A percentile compares a stretch with the other conserved stretches of the same genome.
These are phyloP conservation scores for Galendromus occidentalis DNA, from an alignment of 1,140 invertebrate genomes.

Conservation along the genomic window DNA sequence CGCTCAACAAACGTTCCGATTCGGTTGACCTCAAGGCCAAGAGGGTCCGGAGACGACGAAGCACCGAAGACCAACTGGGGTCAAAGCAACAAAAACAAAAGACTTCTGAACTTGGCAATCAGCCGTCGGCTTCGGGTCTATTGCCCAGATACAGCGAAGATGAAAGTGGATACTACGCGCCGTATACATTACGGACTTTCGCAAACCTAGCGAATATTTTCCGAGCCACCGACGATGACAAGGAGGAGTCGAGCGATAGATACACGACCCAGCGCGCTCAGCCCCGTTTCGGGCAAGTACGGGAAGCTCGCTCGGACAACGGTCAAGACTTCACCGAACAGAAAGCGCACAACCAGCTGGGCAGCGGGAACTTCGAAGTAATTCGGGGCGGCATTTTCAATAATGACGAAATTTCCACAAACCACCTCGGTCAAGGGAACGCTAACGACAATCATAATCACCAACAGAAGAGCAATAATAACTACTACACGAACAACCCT, in stretches of 20 bases:
- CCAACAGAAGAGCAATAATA: neutral
- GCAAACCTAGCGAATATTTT: neutral
- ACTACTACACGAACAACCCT: constrained; percentile 6
- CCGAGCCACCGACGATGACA: constrained; percentile 6
- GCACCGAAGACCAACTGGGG: neutral
- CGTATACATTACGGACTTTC: neutral
- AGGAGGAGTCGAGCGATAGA: neutral
- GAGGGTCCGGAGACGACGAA: neutral
- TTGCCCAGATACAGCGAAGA: neutral
- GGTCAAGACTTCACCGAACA: neutral
- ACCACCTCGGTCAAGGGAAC: neutral
- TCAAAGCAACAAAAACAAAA: neutral
- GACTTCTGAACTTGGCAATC: neutral
- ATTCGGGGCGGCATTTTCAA: constrained; percentile 21
- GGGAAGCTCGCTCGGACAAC: neutral
- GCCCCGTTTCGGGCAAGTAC: neutral
- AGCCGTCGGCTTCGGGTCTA: neutral
- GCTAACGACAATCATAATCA: too few relatives aligned
- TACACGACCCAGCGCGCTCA: neutral
- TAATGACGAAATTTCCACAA: constrained; percentile 3
- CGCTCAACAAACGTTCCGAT: neutral
- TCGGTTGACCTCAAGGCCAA: neutral
- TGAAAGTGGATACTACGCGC: neutral
- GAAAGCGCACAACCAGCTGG: constrained; percentile 11
- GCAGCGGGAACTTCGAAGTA: constrained; percentile 22